A percentile compares a stretch with the other conserved stretches of the same genome.
Conservation (phyloP, 2,797 vertebrate species). For the Rhynchonycteris naso region DNA sequence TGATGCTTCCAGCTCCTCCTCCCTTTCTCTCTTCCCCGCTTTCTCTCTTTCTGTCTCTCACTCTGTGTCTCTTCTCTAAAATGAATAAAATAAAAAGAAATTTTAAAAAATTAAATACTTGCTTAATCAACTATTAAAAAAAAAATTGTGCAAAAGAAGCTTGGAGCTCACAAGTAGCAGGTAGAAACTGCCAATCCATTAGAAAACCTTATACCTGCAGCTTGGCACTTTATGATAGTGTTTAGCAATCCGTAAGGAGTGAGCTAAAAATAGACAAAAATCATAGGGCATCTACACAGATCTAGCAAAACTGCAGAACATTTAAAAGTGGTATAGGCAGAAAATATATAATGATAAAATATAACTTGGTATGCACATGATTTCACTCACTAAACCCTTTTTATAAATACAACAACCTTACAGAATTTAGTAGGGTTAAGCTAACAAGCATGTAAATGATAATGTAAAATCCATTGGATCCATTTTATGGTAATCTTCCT, state of each 20-base stretch:
- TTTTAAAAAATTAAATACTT: no score
- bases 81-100: no score
- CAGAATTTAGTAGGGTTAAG: not conserved
- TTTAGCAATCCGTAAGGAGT: not conserved
- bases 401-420: not conserved
- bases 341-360: not conserved
- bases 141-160: not conserved
- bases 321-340: not conserved
- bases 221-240: not conserved
- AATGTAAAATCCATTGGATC: not conserved
- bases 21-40: no score
- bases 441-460: not conserved
- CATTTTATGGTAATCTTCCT: not conserved
- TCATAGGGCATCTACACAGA: not conserved
- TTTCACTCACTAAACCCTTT: not conserved
- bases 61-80: no score
- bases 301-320: not conserved
- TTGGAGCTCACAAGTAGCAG: not conserved
- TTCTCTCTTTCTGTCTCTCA: no score
- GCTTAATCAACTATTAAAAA: no score
- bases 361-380: not conserved
- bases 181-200: not conserved
- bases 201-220: not conserved
- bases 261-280: not conserved
- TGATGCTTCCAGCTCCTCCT: no score